Evolutionary conservation across 92 coral and sea anemone genomes (phyloP).

Genomic region (Metridium senile): DNA sequence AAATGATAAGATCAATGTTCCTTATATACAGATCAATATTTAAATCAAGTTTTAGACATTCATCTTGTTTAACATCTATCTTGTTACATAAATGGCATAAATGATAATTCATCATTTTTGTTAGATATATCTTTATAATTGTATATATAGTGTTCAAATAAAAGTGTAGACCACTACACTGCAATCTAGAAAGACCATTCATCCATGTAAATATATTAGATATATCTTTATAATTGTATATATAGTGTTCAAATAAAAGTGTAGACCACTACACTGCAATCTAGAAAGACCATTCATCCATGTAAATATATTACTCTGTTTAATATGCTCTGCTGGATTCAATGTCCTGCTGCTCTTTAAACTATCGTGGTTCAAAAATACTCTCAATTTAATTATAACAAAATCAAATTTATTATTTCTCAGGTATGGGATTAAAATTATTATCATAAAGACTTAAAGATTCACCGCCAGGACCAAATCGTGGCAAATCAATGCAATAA

Average conservation of each 20-base stretch:
- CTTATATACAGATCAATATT: too few relatives aligned
- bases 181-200: not conserved
- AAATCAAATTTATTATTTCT: not conserved
- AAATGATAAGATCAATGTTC: too few relatives aligned
- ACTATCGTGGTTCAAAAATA: not conserved
- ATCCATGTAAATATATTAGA: constrained; percentile 22
- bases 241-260: not conserved
- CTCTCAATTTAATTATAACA: not conserved
- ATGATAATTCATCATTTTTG: too few relatives aligned
- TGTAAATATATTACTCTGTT: not conserved
- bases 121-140: too few relatives aligned
- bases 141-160: not conserved
- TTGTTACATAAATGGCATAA: too few relatives aligned
- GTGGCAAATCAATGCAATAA: constrained; percentile 64
- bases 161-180: not conserved
- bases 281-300: constrained; percentile 18
- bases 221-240: too few relatives aligned
- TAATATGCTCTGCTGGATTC: not conserved
- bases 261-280: not conserved
- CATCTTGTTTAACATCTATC: too few relatives aligned
- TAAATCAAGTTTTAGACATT: too few relatives aligned
- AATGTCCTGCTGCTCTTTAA: not conserved
- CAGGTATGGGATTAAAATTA: not conserved
- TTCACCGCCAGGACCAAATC: constrained; percentile 5
- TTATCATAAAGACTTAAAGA: not conserved